Percentiles rank a stretch among this genome's conserved stretches.
These are phyloP conservation scores for Brachyistius frenatus DNA, from an alignment of 2,113 vertebrate species.

Conservation along the genomic window DNA sequence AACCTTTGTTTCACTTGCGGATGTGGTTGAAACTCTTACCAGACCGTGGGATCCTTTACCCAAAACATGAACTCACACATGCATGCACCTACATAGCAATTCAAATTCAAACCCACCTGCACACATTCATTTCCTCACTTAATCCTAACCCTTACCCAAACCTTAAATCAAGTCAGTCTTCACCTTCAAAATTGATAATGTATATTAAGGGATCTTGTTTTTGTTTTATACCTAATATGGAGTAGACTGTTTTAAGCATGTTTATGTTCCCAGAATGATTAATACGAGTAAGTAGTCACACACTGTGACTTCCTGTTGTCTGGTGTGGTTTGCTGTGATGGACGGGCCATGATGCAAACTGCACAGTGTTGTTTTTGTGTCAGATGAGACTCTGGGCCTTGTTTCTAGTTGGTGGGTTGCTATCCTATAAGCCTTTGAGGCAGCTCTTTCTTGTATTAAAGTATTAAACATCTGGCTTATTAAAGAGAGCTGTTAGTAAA, in stretches of 20 bases:
- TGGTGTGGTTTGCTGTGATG: conserved; percentile 12
- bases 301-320: conserved; percentile 34
- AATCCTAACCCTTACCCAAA: not conserved
- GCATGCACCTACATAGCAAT: not conserved
- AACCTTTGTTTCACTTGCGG: conserved; percentile 14
- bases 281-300: not conserved
- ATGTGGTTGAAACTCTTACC: conserved; percentile 10
- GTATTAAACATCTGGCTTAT: not conserved
- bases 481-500: not conserved
- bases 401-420: not conserved
- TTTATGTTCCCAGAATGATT: too few relatives aligned
- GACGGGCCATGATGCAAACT: not conserved
- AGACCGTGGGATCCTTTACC: not conserved
- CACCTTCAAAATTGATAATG: too few relatives aligned
- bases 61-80: not conserved
- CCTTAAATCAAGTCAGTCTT: too few relatives aligned
- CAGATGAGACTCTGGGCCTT: not conserved
- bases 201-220: too few relatives aligned
- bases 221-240: too few relatives aligned
- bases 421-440: not conserved
- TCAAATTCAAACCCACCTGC: not conserved
- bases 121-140: not conserved
- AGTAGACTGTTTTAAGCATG: too few relatives aligned
- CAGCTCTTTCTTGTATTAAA: not conserved
- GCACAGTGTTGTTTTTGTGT: not conserved